Evolutionary conservation across 2,113 vertebrate species (phyloP).

Genomic region (Columba janthina): DNA sequence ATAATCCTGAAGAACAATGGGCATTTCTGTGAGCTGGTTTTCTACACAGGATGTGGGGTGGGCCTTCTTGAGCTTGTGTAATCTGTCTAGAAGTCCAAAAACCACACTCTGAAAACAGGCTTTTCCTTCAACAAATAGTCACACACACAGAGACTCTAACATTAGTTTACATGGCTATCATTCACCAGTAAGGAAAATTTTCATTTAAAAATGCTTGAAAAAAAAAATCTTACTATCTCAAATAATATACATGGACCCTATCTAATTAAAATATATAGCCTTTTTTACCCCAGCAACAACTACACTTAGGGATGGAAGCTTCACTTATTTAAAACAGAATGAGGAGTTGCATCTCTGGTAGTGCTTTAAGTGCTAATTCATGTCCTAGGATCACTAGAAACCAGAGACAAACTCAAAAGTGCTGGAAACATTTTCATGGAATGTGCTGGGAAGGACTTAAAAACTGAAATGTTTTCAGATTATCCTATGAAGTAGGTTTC

Average conservation of each 20-base stretch:
- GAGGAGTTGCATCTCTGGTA: background rate
- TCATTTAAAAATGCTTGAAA: background rate
- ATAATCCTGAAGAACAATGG: conserved; percentile 53
- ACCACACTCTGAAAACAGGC: conserved; percentile 38
- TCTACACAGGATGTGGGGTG: conserved; percentile 60
- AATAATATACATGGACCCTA: background rate
- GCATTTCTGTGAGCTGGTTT: conserved; percentile 52
- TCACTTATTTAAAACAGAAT: background rate
- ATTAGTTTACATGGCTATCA: background rate
- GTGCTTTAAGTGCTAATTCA: background rate
- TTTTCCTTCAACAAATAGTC: conserved; percentile 26
- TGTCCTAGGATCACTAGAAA: background rate
- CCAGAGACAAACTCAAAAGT: background rate
- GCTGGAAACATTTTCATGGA: background rate
- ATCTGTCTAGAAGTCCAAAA: conserved; percentile 54
- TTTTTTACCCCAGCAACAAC: background rate
- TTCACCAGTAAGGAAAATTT: background rate
- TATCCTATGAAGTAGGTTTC: background rate
- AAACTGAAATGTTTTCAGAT: background rate
- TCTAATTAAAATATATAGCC: background rate
- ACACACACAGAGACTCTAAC: background rate
- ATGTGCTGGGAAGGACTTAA: background rate
- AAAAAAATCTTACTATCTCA: background rate
- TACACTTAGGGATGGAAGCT: background rate
- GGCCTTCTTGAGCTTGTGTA: conserved; percentile 46